Base-by-base conservation (phyloP, 2,888 invertebrate genomes). In the Spodoptera picta region DNA sequence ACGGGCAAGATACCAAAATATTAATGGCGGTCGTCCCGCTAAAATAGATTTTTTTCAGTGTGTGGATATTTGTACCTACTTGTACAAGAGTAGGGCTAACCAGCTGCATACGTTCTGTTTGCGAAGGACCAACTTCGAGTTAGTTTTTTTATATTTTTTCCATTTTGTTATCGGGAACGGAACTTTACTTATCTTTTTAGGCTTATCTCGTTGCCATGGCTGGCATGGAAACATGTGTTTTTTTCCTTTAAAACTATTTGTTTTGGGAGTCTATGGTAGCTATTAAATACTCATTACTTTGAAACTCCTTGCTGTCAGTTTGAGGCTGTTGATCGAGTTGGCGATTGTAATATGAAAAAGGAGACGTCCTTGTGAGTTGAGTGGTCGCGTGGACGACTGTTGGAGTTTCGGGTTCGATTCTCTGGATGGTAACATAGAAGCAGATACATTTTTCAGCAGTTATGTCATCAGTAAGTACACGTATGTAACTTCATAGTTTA, bases 11-110 rank as follows among this genome's bases (percentile, higher is more conserved):
- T 83, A 85, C 87, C 87, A 90, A 90, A 90, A 90, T 90, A 90
- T 90, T 88, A 87, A 87, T 86, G 85, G 78, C 80, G 80, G 79
- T 47, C 65, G 78, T 78, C 75, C 83, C 80, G 84, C 87, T 83
- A 87, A 89, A 90, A 90, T 89, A 89, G 89, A 89, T 83, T 83
- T 84, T 84, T 83, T 80, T 73, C 58, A 60, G 58, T 67, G 64
- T 55, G 79, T 66, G 69, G 61, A 68, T 78, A 53, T 80, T 36
- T 50, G 65, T 64, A 71, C 65, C 65, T 70, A 36, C 36, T 69
- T 71, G 61, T 60, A 50, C 47, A 44, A 53, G 61, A 70, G 53
- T 59, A 60, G 55, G 65, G 55, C 63, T 60, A 54, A 50, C 53
- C 57, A 52, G 36, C 49, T 63, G 67, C 54, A 59, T 66, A 57